Evolutionary conservation across 2,888 invertebrate species (phyloP).

Genomic region (Drosophila macrospina): DNA sequence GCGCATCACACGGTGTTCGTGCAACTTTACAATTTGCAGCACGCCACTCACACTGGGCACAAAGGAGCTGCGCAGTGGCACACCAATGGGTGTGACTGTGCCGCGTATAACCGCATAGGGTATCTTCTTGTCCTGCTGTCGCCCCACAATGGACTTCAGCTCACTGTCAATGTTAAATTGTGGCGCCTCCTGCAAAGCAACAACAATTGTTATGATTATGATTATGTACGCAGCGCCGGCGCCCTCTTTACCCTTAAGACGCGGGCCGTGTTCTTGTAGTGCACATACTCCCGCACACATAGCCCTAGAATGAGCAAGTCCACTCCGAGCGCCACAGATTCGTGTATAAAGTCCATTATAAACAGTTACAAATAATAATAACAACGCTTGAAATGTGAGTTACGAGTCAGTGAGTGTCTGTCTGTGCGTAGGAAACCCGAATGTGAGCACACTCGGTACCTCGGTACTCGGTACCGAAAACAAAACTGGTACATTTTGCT

Average conservation of each 20-base stretch:
- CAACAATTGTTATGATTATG: constrained; percentile 21
- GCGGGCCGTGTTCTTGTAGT: constrained; percentile 90
- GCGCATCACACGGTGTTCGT: constrained; percentile 93
- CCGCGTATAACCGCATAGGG: constrained; percentile 92
- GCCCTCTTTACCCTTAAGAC: constrained; percentile 88
- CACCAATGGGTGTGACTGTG: constrained; percentile 90
- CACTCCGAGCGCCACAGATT: constrained; percentile 90
- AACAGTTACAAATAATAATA: constrained; percentile 20
- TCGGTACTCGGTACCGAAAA: too few relatives aligned
- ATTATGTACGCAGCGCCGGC: constrained; percentile 18
- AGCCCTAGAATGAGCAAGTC: constrained; percentile 91
- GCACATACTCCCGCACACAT: constrained; percentile 91
- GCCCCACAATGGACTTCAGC: constrained; percentile 88
- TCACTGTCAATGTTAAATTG: constrained; percentile 89
- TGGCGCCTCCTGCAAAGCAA: constrained; percentile 88
- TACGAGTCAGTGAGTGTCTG: constrained; percentile 21
- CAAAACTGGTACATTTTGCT: too few relatives aligned
- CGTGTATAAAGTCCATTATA: constrained; percentile 91
- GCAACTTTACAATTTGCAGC: constrained; percentile 91
- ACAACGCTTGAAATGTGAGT: constrained; percentile 8
- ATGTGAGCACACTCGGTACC: too few relatives aligned
- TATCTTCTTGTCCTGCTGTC: constrained; percentile 88
- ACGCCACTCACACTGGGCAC: constrained; percentile 91
- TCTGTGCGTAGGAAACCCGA: too few relatives aligned
- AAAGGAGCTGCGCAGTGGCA: constrained; percentile 90